Percentiles rank a stretch among this genome's conserved stretches.
These are phyloP conservation scores for Mimachlamys varia DNA, from an alignment of 2,888 invertebrate genomes.

Conservation along the genomic window DNA sequence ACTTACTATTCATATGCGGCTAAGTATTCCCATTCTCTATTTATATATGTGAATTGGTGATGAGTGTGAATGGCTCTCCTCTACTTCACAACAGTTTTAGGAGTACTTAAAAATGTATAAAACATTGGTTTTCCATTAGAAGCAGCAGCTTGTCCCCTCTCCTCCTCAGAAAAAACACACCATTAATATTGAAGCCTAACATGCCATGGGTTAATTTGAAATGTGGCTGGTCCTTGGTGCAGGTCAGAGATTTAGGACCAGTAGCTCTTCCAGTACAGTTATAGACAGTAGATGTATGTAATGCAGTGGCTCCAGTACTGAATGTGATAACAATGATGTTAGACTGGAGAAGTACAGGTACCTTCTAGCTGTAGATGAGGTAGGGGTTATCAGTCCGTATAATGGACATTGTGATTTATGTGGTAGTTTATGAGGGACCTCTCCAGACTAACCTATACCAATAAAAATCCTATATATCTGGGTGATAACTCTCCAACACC, in stretches of 20 bases:
- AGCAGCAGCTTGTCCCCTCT: background rate
- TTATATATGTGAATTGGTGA: background rate
- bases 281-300: no score
- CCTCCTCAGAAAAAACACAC: background rate
- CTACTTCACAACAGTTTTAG: no score
- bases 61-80: background rate
- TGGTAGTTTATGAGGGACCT: background rate
- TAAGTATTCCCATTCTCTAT: background rate
- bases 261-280: no score
- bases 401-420: slow-evolving; percentile 24
- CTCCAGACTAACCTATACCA: background rate
- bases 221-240: background rate
- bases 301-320: no score
- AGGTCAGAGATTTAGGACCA: background rate
- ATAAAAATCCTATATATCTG: background rate
- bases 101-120: background rate
- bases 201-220: background rate
- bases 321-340: background rate
- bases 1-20: no score
- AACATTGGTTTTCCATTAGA: background rate
- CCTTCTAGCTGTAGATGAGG: background rate
- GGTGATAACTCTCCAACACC: background rate
- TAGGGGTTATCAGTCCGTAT: background rate
- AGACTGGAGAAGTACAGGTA: background rate
- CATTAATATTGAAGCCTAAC: background rate